Base-by-base conservation (phyloP, 92 coral and sea anemone genomes). In the Actinostola sp. region DNA sequence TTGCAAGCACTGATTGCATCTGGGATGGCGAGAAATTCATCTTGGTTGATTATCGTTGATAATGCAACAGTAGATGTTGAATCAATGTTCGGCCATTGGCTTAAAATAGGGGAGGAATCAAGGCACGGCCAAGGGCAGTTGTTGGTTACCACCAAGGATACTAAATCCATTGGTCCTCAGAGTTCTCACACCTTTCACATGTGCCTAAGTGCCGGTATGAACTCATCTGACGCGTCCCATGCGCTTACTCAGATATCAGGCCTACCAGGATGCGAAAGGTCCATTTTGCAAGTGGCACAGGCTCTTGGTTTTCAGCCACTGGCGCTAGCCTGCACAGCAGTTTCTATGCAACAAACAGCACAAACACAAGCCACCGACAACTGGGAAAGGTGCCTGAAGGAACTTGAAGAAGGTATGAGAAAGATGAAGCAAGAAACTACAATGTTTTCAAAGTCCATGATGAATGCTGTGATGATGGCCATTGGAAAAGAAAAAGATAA, bases 231-330 rank as follows among this genome's bases (percentile, higher is more conserved):
- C 13, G 56, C 82, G 1, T 1, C 21, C 9, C 20, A 31, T 7
- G 11, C 29, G 33, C 75, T 77, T 13, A 52, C 66, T 6, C 45
- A 36, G 46, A 25, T 77, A 14, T 77, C 82, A 12, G 74, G 67
- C 31, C 33, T 66, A 16, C 28, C 41, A 15, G 57, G 27, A 15
- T 32, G 43, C 67, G 23, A 38, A 8, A 45, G 21, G 0, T 13
- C 35, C 62, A 41, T 36, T 12, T 0, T 26, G 7, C 10, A 63
- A 46, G 71, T 75, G 16, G 72, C 63, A 14, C 4, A 75, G 15
- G 52, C 59, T 26, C 70, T 75, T 20, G 72, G 63, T 35, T 51
- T 31, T 25, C 79, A 73, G 43, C 79, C 79, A 23, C 53, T 76
- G 17, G 81, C 73, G 14, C 33, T 76, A 38, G 81, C 66, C 0